Evolutionary conservation across 2,113 vertebrate genomes (phyloP), one percentile per base, ranked within the genome.

Genomic region (Oryzias woworae): DNA sequence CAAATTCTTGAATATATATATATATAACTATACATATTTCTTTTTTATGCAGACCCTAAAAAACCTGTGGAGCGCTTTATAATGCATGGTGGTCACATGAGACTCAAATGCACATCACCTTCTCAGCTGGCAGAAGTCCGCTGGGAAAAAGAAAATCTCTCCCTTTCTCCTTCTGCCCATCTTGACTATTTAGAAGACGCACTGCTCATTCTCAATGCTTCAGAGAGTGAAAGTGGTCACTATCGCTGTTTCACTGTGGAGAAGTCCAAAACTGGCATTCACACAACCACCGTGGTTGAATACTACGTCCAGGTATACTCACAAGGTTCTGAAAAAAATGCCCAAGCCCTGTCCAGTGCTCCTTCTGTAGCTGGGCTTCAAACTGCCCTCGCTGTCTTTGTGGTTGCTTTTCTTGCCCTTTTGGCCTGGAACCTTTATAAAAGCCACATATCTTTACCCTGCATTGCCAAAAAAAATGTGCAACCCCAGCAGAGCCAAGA

Each of bases 161-260:
- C 10, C 4, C 28, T 92, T 50, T 8, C 10, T 0, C 10, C 56
- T 5, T 81, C 86, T 1, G 7, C 58, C 3, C 80, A 56, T 4
- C 52, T 84, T 7, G 74, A 90, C 50, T 13, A 85, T 52, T 80
- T 73, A 12, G 18, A 4, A 0, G 80, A 88, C 18, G 85, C 77
- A 59, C 77, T 92, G 55, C 66, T 90, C 4, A 84, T 93, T 47
- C 56, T 91, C 4, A 88, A 90, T 0, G 51, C 85, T 36, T 78
- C 86, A 0, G 4, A 4, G 15, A 57, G 63, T 0, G 75, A 81
- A 0, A 18, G n/a, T 0, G 93, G 93, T 4, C 44, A 6, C 8
- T 95, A 92, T 55, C 82, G 81, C 57, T 94, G 92, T 59, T 53
- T 69, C 13, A 91, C 86, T 0, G 66, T 77, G 28, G 94, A 94